These are phyloP conservation scores for Onychomys leucogaster DNA, from an alignment of 2,797 vertebrate genomes.

Conservation along the genomic window DNA sequence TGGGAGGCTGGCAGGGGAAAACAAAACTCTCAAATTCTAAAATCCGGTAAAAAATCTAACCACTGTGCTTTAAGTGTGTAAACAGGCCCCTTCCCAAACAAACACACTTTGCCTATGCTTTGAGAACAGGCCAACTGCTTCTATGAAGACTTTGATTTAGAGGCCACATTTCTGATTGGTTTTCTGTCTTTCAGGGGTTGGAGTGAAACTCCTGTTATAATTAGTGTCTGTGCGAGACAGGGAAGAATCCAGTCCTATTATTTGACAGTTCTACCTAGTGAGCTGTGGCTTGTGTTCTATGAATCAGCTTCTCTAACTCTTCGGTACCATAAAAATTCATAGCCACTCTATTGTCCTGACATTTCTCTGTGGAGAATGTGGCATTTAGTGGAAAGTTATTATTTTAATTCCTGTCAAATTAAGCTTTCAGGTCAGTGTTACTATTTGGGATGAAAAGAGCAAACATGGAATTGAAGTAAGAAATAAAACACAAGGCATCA, in stretches of 20 bases:
- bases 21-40: constrained; percentile 9
- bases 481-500: constrained; percentile 9
- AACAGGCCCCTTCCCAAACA: neutral
- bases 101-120: neutral
- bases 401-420: constrained; percentile 58
- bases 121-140: neutral
- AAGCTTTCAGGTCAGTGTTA: constrained; percentile 30
- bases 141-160: constrained; percentile 19
- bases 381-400: constrained; percentile 23
- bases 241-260: neutral
- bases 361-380: constrained; percentile 31
- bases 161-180: neutral
- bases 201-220: neutral
- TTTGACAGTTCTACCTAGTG: neutral
- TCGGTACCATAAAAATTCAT: neutral
- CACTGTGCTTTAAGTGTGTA: neutral
- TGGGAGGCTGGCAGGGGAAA: neutral
- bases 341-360: neutral
- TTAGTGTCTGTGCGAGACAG: neutral
- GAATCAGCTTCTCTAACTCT: constrained; percentile 20
- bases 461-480: constrained; percentile 11
- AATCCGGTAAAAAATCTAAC: neutral
- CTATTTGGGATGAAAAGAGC: constrained; percentile 21
- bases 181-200: constrained; percentile 1
- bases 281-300: neutral